These are phyloP conservation scores for Lutraria rhynchaena DNA, from an alignment of 1,140 invertebrate genomes.

Conservation along the genomic window DNA sequence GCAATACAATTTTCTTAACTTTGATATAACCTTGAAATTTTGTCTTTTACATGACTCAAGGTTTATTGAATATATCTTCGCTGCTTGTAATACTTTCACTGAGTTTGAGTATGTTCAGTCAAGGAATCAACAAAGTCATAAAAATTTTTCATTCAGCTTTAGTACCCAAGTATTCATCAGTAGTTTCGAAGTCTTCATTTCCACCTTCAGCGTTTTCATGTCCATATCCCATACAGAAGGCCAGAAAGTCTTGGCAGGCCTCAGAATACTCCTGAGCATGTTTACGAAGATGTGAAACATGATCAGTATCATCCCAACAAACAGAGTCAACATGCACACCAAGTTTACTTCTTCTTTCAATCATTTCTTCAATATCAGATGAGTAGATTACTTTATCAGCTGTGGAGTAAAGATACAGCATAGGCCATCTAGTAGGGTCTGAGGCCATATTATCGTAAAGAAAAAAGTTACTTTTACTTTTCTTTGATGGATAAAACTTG, in stretches of 20 bases:
- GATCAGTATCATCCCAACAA: conserved; percentile 87
- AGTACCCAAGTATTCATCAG: conserved; percentile 27
- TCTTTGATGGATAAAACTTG: conserved; percentile 41
- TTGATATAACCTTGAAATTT: no score
- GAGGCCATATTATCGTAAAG: conserved; percentile 78
- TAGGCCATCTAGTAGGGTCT: conserved; percentile 85
- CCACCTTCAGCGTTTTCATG: background rate
- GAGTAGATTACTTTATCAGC: conserved; percentile 86
- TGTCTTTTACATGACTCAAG: no score
- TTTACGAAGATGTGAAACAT: conserved; percentile 86
- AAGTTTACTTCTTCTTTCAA: conserved; percentile 82
- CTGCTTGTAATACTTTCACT: no score
- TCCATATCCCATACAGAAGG: conserved; percentile 46
- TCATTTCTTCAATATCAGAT: conserved; percentile 80
- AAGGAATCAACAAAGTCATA: no score
- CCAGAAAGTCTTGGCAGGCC: conserved; percentile 59
- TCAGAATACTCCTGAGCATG: conserved; percentile 85
- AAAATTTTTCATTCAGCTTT: no score
- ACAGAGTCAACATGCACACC: conserved; percentile 86
- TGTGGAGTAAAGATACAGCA: conserved; percentile 90
- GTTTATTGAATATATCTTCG: no score
- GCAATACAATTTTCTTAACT: no score
- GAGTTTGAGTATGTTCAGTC: no score
- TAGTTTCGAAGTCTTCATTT: conserved; percentile 24
- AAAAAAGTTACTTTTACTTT: conserved; percentile 54